A percentile compares a stretch with the other conserved stretches of the same genome.
Conservation (phyloP, 2,797 vertebrate genomes). For the Alectoris magna region DNA sequence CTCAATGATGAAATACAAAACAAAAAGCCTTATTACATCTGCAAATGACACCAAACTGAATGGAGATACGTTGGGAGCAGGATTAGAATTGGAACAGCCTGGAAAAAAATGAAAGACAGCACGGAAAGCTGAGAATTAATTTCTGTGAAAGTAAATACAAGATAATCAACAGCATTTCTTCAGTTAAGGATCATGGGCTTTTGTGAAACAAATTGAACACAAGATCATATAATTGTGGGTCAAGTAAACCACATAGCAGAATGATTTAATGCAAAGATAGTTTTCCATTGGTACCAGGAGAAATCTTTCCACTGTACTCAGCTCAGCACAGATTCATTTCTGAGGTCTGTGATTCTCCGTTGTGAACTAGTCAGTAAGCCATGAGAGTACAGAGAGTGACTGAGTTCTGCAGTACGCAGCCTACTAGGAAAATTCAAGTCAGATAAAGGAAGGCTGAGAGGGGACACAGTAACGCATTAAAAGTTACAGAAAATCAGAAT, state of each 20-base stretch:
- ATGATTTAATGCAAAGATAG: background rate
- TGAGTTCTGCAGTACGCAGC: background rate
- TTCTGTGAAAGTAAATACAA: background rate
- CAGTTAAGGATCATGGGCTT: background rate
- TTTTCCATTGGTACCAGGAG: background rate
- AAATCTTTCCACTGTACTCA: background rate
- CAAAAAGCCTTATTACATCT: background rate
- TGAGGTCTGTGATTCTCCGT: background rate
- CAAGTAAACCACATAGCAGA: background rate
- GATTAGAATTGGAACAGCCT: background rate
- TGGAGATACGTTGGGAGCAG: background rate
- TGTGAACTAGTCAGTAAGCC: background rate
- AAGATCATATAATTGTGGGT: background rate
- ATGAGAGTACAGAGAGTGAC: background rate
- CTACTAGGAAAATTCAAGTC: background rate
- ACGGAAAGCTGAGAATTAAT: background rate
- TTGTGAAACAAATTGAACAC: background rate
- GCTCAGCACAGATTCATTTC: background rate
- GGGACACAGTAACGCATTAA: background rate
- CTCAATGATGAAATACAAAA: background rate
- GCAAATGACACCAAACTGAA: background rate
- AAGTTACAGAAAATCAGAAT: background rate
- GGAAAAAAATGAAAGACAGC: background rate
- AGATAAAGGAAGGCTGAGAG: background rate
- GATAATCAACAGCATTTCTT: background rate